These are phyloP conservation scores for Limnothrissa miodon DNA, from an alignment of 2,113 vertebrate species.

Conservation along the genomic window DNA sequence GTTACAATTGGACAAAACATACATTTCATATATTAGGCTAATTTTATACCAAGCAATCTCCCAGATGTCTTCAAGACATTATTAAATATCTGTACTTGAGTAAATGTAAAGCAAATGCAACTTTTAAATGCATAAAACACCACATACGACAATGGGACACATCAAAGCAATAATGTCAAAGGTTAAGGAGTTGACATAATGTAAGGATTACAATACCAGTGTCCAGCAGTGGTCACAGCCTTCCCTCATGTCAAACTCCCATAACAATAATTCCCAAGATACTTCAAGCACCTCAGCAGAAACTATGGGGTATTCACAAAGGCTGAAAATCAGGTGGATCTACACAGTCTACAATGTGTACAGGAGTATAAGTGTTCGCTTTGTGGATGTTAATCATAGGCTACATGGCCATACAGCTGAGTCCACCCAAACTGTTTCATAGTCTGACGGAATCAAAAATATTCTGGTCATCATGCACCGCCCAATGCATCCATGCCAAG, in stretches of 20 bases:
- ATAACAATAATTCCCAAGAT: neutral
- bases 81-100: neutral
- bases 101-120: neutral
- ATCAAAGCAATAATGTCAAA: neutral
- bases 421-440: neutral
- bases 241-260: neutral
- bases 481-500: neutral
- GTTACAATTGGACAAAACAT: neutral
- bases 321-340: neutral
- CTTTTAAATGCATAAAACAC: neutral
- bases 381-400: neutral
- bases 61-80: neutral
- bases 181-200: neutral
- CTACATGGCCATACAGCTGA: neutral
- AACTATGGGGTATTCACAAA: neutral
- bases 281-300: neutral
- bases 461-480: neutral
- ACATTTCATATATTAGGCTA: neutral
- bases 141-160: neutral
- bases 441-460: neutral
- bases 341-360: neutral
- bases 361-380: neutral
- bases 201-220: neutral
- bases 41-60: neutral
- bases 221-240: neutral